phyloP scores from a whole-genome alignment of 2,797 vertebrate species.

The Protonibea diacanthus region DNA sequence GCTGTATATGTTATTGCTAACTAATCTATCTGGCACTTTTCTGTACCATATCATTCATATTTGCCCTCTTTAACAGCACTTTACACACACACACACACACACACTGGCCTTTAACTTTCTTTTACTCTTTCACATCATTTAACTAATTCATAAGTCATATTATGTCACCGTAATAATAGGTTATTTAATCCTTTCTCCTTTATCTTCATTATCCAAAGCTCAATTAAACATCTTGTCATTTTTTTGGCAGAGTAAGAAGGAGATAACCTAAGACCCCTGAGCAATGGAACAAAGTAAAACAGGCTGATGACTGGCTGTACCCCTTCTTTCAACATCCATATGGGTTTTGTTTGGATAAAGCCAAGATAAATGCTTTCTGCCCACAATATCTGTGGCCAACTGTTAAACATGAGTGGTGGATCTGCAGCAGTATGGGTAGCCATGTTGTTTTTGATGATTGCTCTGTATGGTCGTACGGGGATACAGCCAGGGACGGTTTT shows the following conservation, averaged over 20 bases:
- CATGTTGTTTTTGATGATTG: constrained; percentile 24
- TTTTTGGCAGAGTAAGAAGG: background rate
- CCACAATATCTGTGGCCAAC: constrained; percentile 6
- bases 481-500: background rate
- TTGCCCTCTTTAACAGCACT: constrained; percentile 44
- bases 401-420: constrained; percentile 24
- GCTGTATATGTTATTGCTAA: constrained; percentile 28
- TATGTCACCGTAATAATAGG: constrained; percentile 25
- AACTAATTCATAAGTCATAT: constrained; percentile 24
- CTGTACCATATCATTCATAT: constrained; percentile 57
- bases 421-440: constrained; percentile 14
- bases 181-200: constrained; percentile 10
- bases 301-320: constrained; percentile 26
- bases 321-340: constrained; percentile 18
- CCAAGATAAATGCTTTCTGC: constrained; percentile 20
- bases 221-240: constrained; percentile 15
- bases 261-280: constrained; percentile 2
- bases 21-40: constrained; percentile 50
- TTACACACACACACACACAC: constrained; percentile 18
- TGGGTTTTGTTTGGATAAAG: constrained; percentile 32
- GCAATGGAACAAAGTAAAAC: constrained; percentile 20
- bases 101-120: constrained; percentile 35
- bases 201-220: constrained; percentile 8
- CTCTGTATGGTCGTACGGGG: constrained; percentile 17
- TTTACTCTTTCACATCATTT: constrained; percentile 41